These are phyloP conservation scores for Gobiocypris rarus DNA, from an alignment of 2,113 vertebrate genomes.

Conservation along the genomic window DNA sequence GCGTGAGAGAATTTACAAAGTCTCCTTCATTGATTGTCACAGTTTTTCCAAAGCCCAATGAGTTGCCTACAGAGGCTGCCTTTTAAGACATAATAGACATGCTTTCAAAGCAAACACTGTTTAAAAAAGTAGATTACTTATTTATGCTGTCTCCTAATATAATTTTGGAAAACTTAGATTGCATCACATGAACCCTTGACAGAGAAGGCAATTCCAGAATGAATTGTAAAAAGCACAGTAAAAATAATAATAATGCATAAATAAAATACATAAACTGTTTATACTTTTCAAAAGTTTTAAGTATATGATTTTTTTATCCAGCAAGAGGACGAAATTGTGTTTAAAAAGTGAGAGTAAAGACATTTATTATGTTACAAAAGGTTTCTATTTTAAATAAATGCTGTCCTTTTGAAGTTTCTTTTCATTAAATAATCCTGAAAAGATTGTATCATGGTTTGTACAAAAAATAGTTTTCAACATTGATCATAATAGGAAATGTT, in stretches of 20 bases:
- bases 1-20: background rate
- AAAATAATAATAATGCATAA: too few species aligned
- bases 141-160: background rate
- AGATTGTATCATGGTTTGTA: background rate
- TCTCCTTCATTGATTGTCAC: background rate
- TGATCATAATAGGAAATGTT: background rate
- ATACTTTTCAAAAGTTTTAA: too few species aligned
- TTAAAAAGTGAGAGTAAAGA: background rate
- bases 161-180: background rate
- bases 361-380: background rate
- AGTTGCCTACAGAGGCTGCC: background rate
- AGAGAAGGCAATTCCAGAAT: background rate
- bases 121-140: background rate
- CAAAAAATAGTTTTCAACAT: background rate
- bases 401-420: background rate
- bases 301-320: too few species aligned
- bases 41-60: background rate
- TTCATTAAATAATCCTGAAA: background rate
- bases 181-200: background rate
- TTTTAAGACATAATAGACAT: too few species aligned
- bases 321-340: background rate
- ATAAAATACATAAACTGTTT: too few species aligned
- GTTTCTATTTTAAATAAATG: background rate
- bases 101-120: too few species aligned
- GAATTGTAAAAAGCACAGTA: background rate